Evolutionary conservation across 2,113 vertebrate species (phyloP).

Genomic region (Campylomormyrus tamandua): DNA sequence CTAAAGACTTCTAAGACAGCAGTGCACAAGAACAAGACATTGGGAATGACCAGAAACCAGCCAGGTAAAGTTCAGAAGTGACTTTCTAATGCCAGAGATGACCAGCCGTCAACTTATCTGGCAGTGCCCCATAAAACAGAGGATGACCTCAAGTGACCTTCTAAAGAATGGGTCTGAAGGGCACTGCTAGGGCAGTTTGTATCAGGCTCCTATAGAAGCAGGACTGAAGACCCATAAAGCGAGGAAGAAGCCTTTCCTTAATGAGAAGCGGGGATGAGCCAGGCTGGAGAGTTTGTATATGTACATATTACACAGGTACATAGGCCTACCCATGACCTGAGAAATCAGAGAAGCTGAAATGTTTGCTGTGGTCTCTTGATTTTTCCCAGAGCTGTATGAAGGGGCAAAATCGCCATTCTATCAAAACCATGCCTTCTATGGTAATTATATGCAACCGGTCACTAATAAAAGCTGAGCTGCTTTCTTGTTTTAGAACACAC

Average conservation of each 20-base stretch:
- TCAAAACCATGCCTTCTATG: background rate
- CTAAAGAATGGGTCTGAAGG: background rate
- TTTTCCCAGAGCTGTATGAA: background rate
- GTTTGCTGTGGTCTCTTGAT: background rate
- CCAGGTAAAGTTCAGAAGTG: background rate
- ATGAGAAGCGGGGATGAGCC: background rate
- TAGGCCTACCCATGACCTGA: background rate
- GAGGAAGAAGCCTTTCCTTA: background rate
- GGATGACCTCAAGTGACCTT: background rate
- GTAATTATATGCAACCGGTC: background rate
- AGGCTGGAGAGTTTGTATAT: background rate
- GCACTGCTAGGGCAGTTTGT: background rate
- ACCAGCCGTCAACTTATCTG: background rate
- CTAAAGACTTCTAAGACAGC: background rate
- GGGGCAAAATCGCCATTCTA: background rate
- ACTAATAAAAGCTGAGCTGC: background rate
- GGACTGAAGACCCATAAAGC: background rate
- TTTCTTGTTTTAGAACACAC: background rate
- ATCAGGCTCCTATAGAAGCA: background rate
- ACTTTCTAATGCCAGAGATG: background rate
- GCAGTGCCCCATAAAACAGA: background rate
- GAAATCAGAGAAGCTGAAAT: background rate
- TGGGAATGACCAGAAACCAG: background rate
- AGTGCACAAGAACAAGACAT: background rate
- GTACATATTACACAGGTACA: background rate